phyloP scores from a whole-genome alignment of 2,113 vertebrate species.

The Vulpes vulpes region DNA sequence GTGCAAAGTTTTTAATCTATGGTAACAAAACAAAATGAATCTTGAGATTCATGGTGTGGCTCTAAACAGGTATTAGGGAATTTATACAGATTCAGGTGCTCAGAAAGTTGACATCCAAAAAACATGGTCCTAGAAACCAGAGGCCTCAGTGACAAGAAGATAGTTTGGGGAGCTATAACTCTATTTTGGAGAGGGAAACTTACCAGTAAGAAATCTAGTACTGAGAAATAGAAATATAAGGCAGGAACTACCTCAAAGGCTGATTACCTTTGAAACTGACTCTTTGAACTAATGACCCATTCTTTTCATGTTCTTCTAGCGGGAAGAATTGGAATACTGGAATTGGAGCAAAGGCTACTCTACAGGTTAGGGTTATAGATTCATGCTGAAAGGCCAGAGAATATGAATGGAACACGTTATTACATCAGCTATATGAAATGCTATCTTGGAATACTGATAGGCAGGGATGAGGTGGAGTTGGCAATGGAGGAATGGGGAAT shows the following conservation, averaged over 20 bases:
- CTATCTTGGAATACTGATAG: conserved; percentile 5
- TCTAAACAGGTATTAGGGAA: not conserved
- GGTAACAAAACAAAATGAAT: not conserved
- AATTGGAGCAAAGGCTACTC: not conserved
- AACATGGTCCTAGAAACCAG: not conserved
- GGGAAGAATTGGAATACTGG: not conserved
- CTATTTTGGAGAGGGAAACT: not conserved
- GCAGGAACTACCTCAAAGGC: not conserved
- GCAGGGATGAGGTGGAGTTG: not conserved
- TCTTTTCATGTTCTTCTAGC: not conserved
- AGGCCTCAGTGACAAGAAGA: not conserved
- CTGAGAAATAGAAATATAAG: not conserved
- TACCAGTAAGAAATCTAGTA: not conserved
- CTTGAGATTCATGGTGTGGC: not conserved
- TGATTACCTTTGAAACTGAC: not conserved
- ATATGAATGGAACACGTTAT: not conserved
- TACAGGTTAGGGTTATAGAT: not conserved
- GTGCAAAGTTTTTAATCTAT: not conserved
- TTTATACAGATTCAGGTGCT: not conserved
- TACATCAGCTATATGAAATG: not conserved
- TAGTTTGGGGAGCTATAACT: not conserved
- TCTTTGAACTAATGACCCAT: not conserved
- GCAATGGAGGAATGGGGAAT: too few relatives aligned
- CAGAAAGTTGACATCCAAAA: conserved; percentile 13
- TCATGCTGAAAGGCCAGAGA: not conserved